These are phyloP conservation scores for Cochlearius cochlearius DNA, from an alignment of 2,113 vertebrate genomes.

Conservation along the genomic window DNA sequence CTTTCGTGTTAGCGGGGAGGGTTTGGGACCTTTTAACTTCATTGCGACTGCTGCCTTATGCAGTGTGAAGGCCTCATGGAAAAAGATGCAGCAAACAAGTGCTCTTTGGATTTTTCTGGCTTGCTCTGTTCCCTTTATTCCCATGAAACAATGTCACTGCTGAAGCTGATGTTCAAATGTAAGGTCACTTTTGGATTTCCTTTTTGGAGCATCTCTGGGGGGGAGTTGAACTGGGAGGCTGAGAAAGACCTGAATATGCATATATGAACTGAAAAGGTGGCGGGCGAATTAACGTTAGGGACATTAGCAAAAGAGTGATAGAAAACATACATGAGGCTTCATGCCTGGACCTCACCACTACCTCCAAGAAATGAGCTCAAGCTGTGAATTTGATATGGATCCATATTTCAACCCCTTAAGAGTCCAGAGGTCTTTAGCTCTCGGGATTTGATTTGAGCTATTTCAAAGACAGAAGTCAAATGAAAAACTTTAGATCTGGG, in stretches of 20 bases:
- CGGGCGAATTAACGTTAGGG: neutral
- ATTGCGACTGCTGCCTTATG: neutral
- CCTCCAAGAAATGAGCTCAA: neutral
- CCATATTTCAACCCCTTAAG: neutral
- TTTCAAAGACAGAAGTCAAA: neutral
- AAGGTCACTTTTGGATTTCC: neutral
- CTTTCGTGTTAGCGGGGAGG: accelerated
- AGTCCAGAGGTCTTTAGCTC: neutral
- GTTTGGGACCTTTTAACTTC: neutral
- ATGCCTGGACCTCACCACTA: neutral
- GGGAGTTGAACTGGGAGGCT: neutral
- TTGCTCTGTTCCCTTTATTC: neutral
- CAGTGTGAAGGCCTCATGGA: neutral
- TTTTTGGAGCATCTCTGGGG: neutral
- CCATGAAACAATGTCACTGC: neutral
- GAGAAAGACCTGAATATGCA: neutral
- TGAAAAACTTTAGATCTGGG: neutral
- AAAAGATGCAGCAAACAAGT: neutral
- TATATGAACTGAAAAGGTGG: neutral
- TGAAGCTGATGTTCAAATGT: neutral
- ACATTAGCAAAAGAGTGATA: neutral
- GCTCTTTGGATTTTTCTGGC: neutral
- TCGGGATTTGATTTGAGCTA: neutral
- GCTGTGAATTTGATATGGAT: neutral
- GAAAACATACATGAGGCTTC: neutral